Conservation (phyloP, 2,888 invertebrate species). For the Polylopha cassiicola region DNA sequence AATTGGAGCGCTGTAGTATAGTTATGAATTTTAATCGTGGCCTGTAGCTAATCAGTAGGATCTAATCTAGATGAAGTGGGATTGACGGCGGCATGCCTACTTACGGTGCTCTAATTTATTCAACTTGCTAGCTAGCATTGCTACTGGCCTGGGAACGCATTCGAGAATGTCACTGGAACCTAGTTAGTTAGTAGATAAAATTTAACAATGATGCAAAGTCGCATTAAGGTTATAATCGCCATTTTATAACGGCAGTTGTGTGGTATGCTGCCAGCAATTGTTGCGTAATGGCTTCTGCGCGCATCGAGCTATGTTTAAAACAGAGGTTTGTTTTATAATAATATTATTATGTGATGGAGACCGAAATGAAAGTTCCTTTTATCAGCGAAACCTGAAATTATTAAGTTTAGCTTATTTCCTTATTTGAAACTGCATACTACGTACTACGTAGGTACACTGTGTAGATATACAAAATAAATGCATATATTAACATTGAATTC, state of each 20-base stretch:
- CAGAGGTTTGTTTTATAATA: too few species aligned
- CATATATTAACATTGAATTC: too few species aligned
- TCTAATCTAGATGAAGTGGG: slow-evolving; percentile 47
- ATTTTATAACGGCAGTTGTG: slow-evolving; percentile 14
- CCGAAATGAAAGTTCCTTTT: too few species aligned
- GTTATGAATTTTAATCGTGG: slow-evolving; percentile 39
- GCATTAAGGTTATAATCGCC: slow-evolving; percentile 17
- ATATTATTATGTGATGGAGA: too few species aligned
- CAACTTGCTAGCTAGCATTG: slow-evolving; percentile 30
- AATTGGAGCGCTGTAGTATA: slow-evolving; percentile 35
- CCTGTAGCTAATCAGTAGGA: slow-evolving; percentile 38
- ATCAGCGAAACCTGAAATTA: too few species aligned
- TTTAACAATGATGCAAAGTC: slow-evolving; percentile 10
- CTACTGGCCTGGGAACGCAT: slow-evolving; percentile 15
- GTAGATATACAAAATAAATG: too few species aligned
- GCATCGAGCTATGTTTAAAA: too few species aligned
- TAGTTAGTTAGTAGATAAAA: slow-evolving; percentile 6
- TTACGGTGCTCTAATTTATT: slow-evolving; percentile 45
- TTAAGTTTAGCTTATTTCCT: too few species aligned
- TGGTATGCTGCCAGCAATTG: slow-evolving; percentile 16
- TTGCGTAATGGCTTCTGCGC: too few species aligned
- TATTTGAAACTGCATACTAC: too few species aligned
- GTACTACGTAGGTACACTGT: too few species aligned
- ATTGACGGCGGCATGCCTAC: slow-evolving; percentile 44
- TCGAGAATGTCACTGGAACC: slow-evolving; percentile 14